These are phyloP conservation scores for Apodemia mormo DNA, from an alignment of 2,888 invertebrate species.

Conservation along the genomic window DNA sequence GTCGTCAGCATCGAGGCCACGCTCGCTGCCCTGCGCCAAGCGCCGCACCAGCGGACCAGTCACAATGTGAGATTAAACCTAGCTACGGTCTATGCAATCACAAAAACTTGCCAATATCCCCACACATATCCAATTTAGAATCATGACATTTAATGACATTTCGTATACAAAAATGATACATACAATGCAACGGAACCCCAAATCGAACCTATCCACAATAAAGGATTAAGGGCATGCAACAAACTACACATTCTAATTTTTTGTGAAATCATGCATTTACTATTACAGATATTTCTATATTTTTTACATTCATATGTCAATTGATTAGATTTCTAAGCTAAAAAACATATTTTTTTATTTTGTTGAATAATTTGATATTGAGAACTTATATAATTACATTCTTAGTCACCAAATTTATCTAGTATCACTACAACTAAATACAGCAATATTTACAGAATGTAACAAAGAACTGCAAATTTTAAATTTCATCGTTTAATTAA, in stretches of 20 bases:
- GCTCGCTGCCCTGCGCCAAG: slow-evolving; percentile 80
- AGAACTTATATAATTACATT: too few species aligned
- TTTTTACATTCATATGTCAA: too few species aligned
- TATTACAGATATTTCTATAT: slow-evolving; percentile 24
- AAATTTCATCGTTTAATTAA: too few species aligned
- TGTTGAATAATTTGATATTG: too few species aligned
- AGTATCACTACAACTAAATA: too few species aligned
- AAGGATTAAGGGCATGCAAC: slow-evolving; percentile 61
- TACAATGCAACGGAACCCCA: slow-evolving; percentile 32
- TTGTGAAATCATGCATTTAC: slow-evolving; percentile 52
- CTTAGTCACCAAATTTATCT: too few species aligned
- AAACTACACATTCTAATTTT: slow-evolving; percentile 45
- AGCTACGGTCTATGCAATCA: slow-evolving; percentile 64
- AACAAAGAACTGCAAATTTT: too few species aligned
- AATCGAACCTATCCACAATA: slow-evolving; percentile 45
- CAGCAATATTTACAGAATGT: too few species aligned
- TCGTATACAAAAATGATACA: slow-evolving; percentile 28
- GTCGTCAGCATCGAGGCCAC: slow-evolving; percentile 78
- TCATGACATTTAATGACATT: slow-evolving; percentile 21
- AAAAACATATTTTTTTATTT: too few species aligned
- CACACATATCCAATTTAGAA: slow-evolving; percentile 37
- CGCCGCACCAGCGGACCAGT: slow-evolving; percentile 82
- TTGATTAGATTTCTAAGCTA: too few species aligned
- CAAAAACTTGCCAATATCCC: slow-evolving; percentile 59
- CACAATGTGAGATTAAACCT: slow-evolving; percentile 80